Evolutionary conservation across 2,797 vertebrate genomes (phyloP).

Genomic region (Phoebastria nigripes): DNA sequence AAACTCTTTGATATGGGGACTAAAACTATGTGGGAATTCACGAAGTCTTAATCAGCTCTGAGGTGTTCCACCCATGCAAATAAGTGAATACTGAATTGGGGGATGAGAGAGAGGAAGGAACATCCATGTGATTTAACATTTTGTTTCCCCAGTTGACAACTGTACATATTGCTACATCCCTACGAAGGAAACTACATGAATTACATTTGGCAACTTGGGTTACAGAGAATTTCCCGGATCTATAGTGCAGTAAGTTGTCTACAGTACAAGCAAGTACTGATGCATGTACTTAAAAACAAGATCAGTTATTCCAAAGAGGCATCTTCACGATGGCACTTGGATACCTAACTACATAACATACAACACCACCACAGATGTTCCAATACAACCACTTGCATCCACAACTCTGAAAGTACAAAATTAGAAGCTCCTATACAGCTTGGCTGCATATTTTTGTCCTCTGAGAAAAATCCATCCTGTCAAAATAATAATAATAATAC

Average conservation of each 20-base stretch:
- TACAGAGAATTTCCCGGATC: not conserved
- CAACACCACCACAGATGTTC: not conserved
- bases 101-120: not conserved
- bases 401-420: not conserved
- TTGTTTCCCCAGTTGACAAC: not conserved
- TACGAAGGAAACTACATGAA: not conserved
- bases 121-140: not conserved
- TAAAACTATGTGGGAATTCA: constrained; percentile 29
- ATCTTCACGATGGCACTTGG: not conserved
- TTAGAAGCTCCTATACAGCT: not conserved
- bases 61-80: constrained; percentile 34
- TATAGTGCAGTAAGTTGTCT: not conserved
- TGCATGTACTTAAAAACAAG: not conserved
- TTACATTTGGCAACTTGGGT: not conserved
- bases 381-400: not conserved
- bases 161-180: not conserved
- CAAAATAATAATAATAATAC: not conserved
- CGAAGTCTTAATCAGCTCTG: not conserved
- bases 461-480: not conserved
- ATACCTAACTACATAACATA: not conserved
- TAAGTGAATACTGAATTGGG: not conserved
- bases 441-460: not conserved
- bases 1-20: constrained; percentile 13
- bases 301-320: not conserved
- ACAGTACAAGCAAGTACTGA: not conserved